phyloP scores from a whole-genome alignment of 2,113 vertebrate genomes.

The Pedetes capensis region DNA sequence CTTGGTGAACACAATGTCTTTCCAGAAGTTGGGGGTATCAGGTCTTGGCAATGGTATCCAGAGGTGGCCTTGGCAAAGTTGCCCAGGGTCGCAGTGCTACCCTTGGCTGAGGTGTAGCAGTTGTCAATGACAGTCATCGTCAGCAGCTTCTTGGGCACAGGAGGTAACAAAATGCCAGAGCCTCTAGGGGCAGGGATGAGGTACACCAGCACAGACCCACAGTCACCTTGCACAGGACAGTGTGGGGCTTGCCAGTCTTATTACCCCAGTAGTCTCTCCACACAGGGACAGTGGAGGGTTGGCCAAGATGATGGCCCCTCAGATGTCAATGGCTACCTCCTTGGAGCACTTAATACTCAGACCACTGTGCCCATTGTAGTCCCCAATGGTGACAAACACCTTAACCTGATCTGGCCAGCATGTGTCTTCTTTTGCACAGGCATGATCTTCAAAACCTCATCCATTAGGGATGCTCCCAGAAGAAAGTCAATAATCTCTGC shows the following conservation, averaged over 20 bases:
- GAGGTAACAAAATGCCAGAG: not conserved
- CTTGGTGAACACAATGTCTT: not conserved
- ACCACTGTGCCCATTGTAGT: not conserved
- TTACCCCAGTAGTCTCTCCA: not conserved
- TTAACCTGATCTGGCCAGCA: no score
- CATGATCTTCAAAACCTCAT: not conserved
- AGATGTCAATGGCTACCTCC: not conserved
- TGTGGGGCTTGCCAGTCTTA: not conserved
- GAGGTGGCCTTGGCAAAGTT: not conserved
- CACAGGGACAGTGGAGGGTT: not conserved
- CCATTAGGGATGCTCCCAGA: not conserved
- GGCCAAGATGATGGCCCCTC: not conserved
- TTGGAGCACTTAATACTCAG: not conserved
- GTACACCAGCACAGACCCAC: not conserved
- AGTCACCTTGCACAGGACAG: not conserved
- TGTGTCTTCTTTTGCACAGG: not conserved
- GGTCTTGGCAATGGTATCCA: not conserved
- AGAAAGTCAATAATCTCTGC: not conserved
- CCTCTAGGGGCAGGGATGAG: not conserved
- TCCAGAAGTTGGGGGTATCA: not conserved
- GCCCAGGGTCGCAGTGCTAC: not conserved
- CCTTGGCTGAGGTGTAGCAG: no score
- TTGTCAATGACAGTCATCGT: not conserved
- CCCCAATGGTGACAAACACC: not conserved
- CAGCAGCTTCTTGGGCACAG: not conserved